Evolutionary conservation across 2,797 vertebrate species (phyloP).

Genomic region (Nyctalus aviator): DNA sequence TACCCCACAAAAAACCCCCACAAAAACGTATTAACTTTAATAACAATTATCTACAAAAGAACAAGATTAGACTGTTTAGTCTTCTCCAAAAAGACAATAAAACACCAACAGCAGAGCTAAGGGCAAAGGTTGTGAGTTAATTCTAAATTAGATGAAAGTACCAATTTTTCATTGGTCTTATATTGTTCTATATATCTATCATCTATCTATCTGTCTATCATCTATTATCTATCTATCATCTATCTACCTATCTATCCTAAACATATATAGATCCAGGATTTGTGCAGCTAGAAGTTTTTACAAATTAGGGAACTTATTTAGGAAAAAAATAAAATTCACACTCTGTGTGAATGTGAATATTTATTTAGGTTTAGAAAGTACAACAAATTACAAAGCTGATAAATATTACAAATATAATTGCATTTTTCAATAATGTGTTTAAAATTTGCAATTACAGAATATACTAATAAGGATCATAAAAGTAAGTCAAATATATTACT

Average conservation of each 20-base stretch:
- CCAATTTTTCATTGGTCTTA: neutral
- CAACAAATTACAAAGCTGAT: neutral
- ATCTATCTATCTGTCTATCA: neutral
- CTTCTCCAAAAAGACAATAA: neutral
- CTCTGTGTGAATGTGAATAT: neutral
- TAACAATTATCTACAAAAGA: neutral
- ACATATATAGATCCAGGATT: neutral
- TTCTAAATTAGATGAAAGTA: conserved; percentile 11
- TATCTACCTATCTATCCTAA: neutral
- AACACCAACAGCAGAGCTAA: neutral
- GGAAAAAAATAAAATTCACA: neutral
- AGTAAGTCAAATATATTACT: neutral
- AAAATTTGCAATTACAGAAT: neutral
- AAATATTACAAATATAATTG: neutral
- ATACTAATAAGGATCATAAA: conserved; percentile 30
- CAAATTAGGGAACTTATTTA: neutral
- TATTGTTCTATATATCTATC: neutral
- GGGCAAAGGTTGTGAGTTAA: neutral
- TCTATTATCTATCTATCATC: no score
- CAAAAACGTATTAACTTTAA: neutral
- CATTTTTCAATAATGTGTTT: neutral
- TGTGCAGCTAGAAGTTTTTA: neutral
- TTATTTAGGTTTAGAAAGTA: neutral
- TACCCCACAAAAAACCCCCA: neutral
- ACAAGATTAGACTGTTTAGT: neutral